Evolutionary conservation across 1,140 invertebrate species (phyloP).

Genomic region (Pectinophora gossypiella): DNA sequence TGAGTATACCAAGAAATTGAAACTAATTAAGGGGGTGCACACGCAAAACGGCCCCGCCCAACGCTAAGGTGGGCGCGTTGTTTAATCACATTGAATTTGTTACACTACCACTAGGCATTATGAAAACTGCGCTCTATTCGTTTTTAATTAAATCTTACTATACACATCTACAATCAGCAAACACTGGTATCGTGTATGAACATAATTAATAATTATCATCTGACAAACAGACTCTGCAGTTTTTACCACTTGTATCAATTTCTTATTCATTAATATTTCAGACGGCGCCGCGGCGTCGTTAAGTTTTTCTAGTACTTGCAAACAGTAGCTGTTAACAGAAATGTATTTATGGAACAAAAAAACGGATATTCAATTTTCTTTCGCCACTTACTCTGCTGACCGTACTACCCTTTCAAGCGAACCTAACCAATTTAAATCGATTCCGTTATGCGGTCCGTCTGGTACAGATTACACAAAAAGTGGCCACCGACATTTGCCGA

Average conservation of each 20-base stretch:
- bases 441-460: conserved; percentile 39
- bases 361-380: neutral
- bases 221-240: no score
- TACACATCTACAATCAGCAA: no score
- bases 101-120: conserved; percentile 1
- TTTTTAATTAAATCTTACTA: conserved; percentile 2
- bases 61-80: neutral
- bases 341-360: no score
- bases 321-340: no score
- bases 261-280: no score
- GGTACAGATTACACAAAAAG: conserved; percentile 50
- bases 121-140: neutral
- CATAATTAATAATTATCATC: no score
- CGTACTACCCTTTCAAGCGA: conserved; percentile 25
- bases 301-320: no score
- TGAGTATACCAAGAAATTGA: conserved; percentile 1
- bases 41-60: conserved; percentile 3
- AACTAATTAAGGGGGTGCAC: conserved; percentile 4
- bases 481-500: conserved; percentile 25
- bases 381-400: conserved; percentile 9
- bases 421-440: conserved; percentile 46
- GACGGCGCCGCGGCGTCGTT: no score
- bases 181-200: no score
- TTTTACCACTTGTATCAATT: no score
- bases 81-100: conserved; percentile 3